phyloP scores from a whole-genome alignment of 2,113 vertebrate genomes.

The Ellobius talpinus region DNA sequence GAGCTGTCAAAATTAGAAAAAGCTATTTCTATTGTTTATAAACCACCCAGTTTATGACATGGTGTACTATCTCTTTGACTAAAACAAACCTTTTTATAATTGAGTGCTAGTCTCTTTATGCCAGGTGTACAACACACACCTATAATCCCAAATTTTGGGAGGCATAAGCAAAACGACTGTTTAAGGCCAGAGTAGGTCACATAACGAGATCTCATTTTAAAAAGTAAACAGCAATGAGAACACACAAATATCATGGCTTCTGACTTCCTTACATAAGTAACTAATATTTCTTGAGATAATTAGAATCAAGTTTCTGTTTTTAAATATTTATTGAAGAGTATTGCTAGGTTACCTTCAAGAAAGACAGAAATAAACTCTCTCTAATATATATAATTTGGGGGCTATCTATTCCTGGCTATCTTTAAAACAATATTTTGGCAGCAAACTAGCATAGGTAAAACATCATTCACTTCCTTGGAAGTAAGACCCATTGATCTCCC shows the following conservation, averaged over 20 bases:
- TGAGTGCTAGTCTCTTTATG: background rate
- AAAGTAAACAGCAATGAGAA: background rate
- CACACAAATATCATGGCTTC: background rate
- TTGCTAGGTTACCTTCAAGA: slow-evolving; percentile 1
- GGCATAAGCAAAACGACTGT: background rate
- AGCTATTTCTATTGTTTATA: background rate
- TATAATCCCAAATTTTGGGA: background rate
- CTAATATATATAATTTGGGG: background rate
- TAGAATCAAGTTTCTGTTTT: background rate
- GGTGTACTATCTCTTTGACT: background rate
- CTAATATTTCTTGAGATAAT: background rate
- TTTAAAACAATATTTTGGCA: background rate
- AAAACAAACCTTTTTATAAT: background rate
- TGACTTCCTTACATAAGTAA: background rate
- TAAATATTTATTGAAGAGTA: background rate
- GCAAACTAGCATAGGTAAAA: background rate
- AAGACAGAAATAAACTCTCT: background rate
- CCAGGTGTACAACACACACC: background rate
- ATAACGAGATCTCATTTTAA: background rate
- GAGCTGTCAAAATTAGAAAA: background rate
- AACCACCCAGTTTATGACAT: background rate
- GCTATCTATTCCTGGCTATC: background rate
- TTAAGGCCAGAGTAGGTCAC: background rate
- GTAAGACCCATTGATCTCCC: background rate
- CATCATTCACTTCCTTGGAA: slow-evolving; percentile 42